Evolutionary conservation across 1,140 invertebrate species (phyloP), one percentile per base, ranked within the genome.

Genomic region (Euura lappo): DNA sequence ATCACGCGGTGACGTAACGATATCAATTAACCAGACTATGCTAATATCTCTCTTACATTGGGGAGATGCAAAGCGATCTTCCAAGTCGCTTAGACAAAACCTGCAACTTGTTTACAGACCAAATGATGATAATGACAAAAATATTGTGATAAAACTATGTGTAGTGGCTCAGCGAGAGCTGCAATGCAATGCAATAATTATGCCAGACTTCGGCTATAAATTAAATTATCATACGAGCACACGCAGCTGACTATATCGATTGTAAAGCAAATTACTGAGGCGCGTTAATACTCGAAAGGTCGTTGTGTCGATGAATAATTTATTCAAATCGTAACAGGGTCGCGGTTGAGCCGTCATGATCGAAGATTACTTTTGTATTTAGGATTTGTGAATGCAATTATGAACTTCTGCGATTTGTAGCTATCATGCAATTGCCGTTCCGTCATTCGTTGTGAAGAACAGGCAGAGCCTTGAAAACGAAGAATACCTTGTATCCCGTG

Each of bases 1-100:
- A 60, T 60, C 8, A 3, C 10, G 51, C 51, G 6, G 13, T 60
- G 51, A 60, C 51, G 51, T 60, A 4, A 60, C 3, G 13, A 60
- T 60, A 8, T 60, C 51, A 60, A 60, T 60, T 60, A 60, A 60
- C 51, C 51, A 60, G 51, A 6, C 51, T 60, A 60, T 60, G 51
- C 51, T 60, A 60, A 60, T 60, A 11, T 60, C 51, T 60, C 4
- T 11, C 3, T 0, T 28, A 0, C 28, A 28, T 28, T 28, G 28
- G 13, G 3, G 51, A n/a, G 13, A n/a, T n/a, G 51, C 51, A 60
- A 60, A 60, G 51, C 13, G 13, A n/a, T n/a, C 13, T 60, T 8
- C 3, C 51, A n/a, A 8, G 51, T 11, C 13, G 51, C 51, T 60
- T 11, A 60, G 13, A 60, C 51, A 60, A n/a, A 8, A 11, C 51